Percentiles rank a stretch among this genome's conserved stretches.
Evolutionary conservation across 2,113 vertebrate genomes (phyloP).

Genomic region (Cepphus grylle): DNA sequence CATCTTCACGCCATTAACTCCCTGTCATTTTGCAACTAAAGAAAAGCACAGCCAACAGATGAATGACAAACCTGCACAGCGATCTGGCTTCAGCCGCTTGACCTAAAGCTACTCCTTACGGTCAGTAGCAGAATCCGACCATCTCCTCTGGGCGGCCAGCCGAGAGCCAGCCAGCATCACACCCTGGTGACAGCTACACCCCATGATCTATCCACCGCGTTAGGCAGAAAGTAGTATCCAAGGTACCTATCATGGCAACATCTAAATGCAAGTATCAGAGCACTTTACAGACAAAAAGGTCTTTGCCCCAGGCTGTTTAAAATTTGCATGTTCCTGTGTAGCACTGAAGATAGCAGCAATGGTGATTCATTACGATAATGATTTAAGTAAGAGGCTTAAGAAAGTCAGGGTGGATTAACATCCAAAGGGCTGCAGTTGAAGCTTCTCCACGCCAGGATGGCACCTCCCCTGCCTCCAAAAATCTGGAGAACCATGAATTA

Average conservation of each 20-base stretch:
- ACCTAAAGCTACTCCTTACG: background rate
- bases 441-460: slow-evolving; percentile 3
- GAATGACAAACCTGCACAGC: background rate
- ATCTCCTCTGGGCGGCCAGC: background rate
- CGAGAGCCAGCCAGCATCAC: background rate
- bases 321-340: slow-evolving; percentile 55
- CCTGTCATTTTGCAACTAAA: background rate
- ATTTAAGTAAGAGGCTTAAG: slow-evolving; percentile 64
- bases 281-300: slow-evolving; percentile 44
- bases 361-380: slow-evolving; percentile 68
- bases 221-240: background rate
- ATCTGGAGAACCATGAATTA: background rate
- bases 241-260: slow-evolving; percentile 40
- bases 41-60: background rate
- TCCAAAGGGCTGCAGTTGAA: slow-evolving; percentile 26
- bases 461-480: slow-evolving; percentile 25
- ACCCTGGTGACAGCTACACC: background rate
- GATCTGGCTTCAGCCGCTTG: background rate
- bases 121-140: background rate
- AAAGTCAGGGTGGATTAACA: slow-evolving; percentile 54
- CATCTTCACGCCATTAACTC: background rate
- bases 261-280: slow-evolving; percentile 51
- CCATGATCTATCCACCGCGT: background rate
- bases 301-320: slow-evolving; percentile 40
- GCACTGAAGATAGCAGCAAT: slow-evolving; percentile 50